Base-by-base conservation (phyloP, 2,113 vertebrate genomes). In the Tachysurus fulvidraco region DNA sequence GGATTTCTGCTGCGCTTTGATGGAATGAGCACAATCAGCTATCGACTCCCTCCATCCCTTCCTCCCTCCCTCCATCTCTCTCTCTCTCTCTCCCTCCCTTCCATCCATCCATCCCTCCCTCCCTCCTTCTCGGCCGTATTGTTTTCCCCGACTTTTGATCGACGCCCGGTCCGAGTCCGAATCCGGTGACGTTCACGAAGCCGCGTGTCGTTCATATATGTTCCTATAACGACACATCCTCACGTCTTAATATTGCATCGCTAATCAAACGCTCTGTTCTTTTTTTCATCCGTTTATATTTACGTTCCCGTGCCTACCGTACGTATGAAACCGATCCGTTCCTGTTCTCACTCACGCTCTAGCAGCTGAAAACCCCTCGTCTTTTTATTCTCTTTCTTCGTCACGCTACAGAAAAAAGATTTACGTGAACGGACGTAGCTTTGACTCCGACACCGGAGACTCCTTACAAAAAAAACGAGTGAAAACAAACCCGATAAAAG, bases 11-110 rank as follows among this genome's bases (percentile, higher is more conserved):
- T 91, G 91, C 90, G 92, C 93, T 95, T 95, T 95, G 94, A 96
- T 94, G 94, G 93, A 94, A 91, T 21, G 81, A 92, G 93, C 93
- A 95, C 93, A 95, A 95, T 95, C 92, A 93, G 88, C 87, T 60
- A 91, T 92, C 88, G 89, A 89, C 88, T 84, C 84, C 91, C 91
- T 88, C 82, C 13, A 16, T 41, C 88, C 89, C 93, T 91, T 91
- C 5, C 64, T 14, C 64, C n/a, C 28, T 30, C 64, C 64, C 0
- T 84, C 84, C 91, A 90, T 88, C 82, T 8, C 5, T 50, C 36
- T 36, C 36, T 2, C 46, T 2, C 64, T 65, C n/a, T 4, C 85
- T 85, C 83, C 92, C 91, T 88, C 30, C 30, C n/a, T 3, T 10
- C 74, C 50, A 4, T 30, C 64, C 64, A 9, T 84, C 84, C 91